Evolutionary conservation across 2,797 vertebrate species (phyloP).

Genomic region (Rhinatrema bivittatum): DNA sequence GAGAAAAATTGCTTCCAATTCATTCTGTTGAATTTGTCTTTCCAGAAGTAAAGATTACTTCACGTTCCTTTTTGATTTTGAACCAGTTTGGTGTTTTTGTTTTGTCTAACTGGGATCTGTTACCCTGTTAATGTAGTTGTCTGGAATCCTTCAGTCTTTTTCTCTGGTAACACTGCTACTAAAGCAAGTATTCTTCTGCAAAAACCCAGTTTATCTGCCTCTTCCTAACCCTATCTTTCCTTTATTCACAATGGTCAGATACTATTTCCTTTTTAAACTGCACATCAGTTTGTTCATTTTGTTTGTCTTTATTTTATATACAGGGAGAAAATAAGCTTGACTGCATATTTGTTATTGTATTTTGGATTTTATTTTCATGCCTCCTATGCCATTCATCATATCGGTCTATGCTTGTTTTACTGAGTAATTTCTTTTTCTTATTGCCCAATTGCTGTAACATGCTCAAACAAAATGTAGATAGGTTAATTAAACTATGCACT

Average conservation of each 20-base stretch:
- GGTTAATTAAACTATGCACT: slow-evolving; percentile 1
- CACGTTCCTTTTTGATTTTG: slow-evolving; percentile 21
- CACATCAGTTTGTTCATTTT: no score
- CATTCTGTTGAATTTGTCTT: slow-evolving; percentile 18
- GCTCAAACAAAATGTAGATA: not conserved
- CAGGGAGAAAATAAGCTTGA: slow-evolving; percentile 21
- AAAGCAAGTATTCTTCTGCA: slow-evolving; percentile 25
- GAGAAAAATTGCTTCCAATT: not conserved
- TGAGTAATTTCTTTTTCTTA: slow-evolving; percentile 12
- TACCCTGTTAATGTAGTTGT: slow-evolving; percentile 17
- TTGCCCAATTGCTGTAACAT: slow-evolving; percentile 1
- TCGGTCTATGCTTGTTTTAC: slow-evolving; percentile 18
- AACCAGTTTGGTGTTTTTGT: slow-evolving; percentile 17
- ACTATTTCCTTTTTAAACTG: no score
- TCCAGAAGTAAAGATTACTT: slow-evolving; percentile 9
- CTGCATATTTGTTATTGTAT: slow-evolving; percentile 12
- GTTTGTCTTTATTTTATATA: slow-evolving; percentile 22
- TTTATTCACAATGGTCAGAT: not conserved
- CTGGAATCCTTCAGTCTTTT: slow-evolving; percentile 8
- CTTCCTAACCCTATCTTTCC: no score
- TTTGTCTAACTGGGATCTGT: slow-evolving; percentile 25
- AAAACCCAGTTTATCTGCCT: no score
- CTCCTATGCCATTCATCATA: not conserved
- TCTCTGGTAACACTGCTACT: not conserved
- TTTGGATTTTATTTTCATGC: slow-evolving; percentile 13